A percentile compares a stretch with the other conserved stretches of the same genome.
phyloP scores from a whole-genome alignment of 2,797 vertebrate species.

The Esox masquinongy region DNA sequence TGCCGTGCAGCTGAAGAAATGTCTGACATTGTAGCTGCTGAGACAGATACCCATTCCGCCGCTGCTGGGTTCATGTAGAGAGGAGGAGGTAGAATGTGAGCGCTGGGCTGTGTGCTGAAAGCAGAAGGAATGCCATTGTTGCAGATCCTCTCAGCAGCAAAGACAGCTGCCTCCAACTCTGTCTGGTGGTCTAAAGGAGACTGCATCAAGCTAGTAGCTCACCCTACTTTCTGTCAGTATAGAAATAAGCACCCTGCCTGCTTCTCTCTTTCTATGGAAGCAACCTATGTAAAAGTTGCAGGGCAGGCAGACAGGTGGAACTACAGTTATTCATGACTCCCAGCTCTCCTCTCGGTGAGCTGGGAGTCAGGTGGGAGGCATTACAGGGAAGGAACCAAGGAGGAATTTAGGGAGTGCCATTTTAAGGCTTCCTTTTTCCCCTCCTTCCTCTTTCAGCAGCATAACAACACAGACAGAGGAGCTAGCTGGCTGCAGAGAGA shows the following conservation, averaged over 20 bases:
- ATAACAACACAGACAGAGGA: neutral
- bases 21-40: conserved; percentile 13
- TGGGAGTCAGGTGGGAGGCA: conserved; percentile 37
- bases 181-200: neutral
- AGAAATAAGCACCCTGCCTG: conserved; percentile 4
- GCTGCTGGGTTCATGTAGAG: conserved; percentile 25
- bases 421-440: conserved; percentile 66
- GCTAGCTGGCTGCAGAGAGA: conserved; percentile 12
- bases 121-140: conserved; percentile 69
- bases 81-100: conserved; percentile 29
- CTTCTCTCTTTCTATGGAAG: conserved; percentile 10
- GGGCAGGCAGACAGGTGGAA: conserved; percentile 42
- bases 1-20: neutral
- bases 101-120: conserved; percentile 40
- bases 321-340: conserved; percentile 27
- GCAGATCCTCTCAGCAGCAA: conserved; percentile 44
- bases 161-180: conserved; percentile 54
- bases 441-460: conserved; percentile 31
- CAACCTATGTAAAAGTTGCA: neutral
- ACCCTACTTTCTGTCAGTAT: conserved; percentile 30
- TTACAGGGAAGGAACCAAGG: conserved; percentile 55
- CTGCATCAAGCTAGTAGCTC: neutral
- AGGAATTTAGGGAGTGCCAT: conserved; percentile 69
- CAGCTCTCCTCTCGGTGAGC: conserved; percentile 29
- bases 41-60: conserved; percentile 28